Conservation (phyloP, 23 tunicate genomes). For the Aplidium turbinatum region DNA sequence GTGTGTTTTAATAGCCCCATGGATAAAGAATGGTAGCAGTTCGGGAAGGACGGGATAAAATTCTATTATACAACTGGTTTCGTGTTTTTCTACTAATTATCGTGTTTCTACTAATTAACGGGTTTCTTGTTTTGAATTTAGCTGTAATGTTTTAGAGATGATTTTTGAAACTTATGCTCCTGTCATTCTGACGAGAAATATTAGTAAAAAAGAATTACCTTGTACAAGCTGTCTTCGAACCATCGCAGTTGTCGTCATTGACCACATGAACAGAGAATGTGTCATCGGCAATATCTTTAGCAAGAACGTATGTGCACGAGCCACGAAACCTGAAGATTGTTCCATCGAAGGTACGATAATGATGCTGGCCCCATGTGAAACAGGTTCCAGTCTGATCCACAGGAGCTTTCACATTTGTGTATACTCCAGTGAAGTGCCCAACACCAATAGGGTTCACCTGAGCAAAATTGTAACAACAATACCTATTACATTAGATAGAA, state of each 20-base stretch:
- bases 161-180: too few species aligned
- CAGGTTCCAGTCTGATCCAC: slow-evolving; percentile 95
- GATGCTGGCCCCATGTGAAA: slow-evolving; percentile 99
- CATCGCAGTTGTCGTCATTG: slow-evolving; percentile 88
- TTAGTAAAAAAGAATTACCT: slow-evolving; percentile 47
- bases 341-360: slow-evolving; percentile 97
- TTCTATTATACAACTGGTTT: too few species aligned
- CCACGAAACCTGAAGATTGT: slow-evolving; percentile 86
- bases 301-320: slow-evolving; percentile 86
- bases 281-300: slow-evolving; percentile 72
- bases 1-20: too few species aligned
- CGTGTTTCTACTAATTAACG: too few species aligned
- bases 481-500: too few species aligned
- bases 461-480: too few species aligned
- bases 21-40: too few species aligned
- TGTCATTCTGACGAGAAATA: too few species aligned
- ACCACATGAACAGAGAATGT: slow-evolving; percentile 81
- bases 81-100: too few species aligned
- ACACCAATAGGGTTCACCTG: slow-evolving; percentile 86
- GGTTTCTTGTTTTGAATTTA: too few species aligned
- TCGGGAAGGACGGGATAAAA: too few species aligned
- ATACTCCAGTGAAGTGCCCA: slow-evolving; percentile 95
- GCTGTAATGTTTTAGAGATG: too few species aligned
- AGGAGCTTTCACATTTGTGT: slow-evolving; percentile 92
- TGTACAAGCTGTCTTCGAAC: slow-evolving; percentile 55